These are phyloP conservation scores for Drosophila pseudoananassae DNA, from an alignment of 1,140 invertebrate species.

Conservation along the genomic window DNA sequence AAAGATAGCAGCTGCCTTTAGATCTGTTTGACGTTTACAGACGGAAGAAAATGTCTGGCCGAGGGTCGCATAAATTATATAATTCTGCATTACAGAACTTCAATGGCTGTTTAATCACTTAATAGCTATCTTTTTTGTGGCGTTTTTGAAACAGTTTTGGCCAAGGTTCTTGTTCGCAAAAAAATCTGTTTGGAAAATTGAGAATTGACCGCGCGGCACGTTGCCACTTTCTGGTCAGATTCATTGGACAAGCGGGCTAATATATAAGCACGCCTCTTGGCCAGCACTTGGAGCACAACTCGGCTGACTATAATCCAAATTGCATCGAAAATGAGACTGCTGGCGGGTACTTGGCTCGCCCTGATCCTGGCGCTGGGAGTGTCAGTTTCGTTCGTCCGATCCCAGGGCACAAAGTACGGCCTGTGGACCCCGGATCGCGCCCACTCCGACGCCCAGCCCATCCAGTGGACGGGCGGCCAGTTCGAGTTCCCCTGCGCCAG, in stretches of 20 bases:
- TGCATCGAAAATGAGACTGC: slow-evolving; percentile 34
- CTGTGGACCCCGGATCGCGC: slow-evolving; percentile 70
- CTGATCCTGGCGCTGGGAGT: slow-evolving; percentile 21
- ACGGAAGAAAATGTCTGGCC: neutral
- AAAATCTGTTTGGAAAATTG: slow-evolving; percentile 38
- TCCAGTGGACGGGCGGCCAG: slow-evolving; percentile 84
- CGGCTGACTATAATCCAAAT: slow-evolving; percentile 12
- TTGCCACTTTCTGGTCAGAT: slow-evolving; percentile 37
- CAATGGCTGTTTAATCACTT: slow-evolving; percentile 52
- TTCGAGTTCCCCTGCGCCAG: slow-evolving; percentile 86
- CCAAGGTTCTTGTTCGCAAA: slow-evolving; percentile 28
- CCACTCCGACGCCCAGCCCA: slow-evolving; percentile 61
- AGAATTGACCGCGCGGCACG: slow-evolving; percentile 56
- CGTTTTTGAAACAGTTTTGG: slow-evolving; percentile 9
- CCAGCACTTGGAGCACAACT: slow-evolving; percentile 33
- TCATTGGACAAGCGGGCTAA: slow-evolving; percentile 41
- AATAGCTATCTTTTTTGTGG: slow-evolving; percentile 4
- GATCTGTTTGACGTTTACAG: too few species aligned
- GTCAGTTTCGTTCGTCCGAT: neutral
- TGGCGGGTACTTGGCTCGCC: slow-evolving; percentile 1
- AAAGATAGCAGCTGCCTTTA: neutral
- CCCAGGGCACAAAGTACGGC: slow-evolving; percentile 74
- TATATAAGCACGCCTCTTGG: slow-evolving; percentile 53
- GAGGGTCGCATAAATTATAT: neutral
- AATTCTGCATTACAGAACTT: neutral